A percentile compares a stretch with the other conserved stretches of the same genome.
Evolutionary conservation across 2,888 invertebrate genomes (phyloP).

Genomic region (Hedya salicella): DNA sequence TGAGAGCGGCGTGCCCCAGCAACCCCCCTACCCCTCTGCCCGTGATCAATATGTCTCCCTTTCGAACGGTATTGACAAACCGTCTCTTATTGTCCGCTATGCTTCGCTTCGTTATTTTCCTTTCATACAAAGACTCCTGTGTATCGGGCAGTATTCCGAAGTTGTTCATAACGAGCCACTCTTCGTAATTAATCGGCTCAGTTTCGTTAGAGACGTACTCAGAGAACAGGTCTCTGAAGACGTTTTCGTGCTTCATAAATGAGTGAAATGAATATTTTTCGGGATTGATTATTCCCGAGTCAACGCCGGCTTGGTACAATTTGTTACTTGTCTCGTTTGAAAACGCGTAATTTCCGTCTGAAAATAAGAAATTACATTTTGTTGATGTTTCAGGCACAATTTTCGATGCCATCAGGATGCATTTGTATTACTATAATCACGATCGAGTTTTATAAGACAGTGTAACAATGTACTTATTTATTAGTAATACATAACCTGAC

Average conservation of each 20-base stretch:
- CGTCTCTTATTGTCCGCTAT: conserved; percentile 61
- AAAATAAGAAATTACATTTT: conserved; percentile 52
- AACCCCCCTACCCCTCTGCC: conserved; percentile 57
- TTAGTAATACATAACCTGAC: no score
- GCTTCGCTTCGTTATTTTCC: conserved; percentile 63
- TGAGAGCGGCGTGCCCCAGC: conserved; percentile 65
- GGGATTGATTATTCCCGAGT: conserved; percentile 68
- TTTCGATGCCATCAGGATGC: not conserved
- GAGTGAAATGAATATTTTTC: conserved; percentile 65
- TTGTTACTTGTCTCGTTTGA: conserved; percentile 55
- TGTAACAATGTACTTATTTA: no score
- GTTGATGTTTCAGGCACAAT: not conserved
- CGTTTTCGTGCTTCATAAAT: conserved; percentile 63
- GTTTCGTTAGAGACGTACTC: conserved; percentile 58
- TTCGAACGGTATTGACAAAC: conserved; percentile 62
- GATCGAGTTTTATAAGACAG: no score
- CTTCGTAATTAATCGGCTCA: conserved; percentile 61
- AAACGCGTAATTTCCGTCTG: conserved; percentile 51
- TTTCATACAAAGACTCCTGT: conserved; percentile 62
- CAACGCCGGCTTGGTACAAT: conserved; percentile 60
- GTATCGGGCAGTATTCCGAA: conserved; percentile 66
- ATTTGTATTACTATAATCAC: no score
- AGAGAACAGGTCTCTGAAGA: conserved; percentile 62
- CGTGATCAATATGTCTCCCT: conserved; percentile 64
- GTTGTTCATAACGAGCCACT: conserved; percentile 71